These are phyloP conservation scores for Salvelinus alpinus DNA, from an alignment of 2,113 vertebrate species.

Conservation along the genomic window DNA sequence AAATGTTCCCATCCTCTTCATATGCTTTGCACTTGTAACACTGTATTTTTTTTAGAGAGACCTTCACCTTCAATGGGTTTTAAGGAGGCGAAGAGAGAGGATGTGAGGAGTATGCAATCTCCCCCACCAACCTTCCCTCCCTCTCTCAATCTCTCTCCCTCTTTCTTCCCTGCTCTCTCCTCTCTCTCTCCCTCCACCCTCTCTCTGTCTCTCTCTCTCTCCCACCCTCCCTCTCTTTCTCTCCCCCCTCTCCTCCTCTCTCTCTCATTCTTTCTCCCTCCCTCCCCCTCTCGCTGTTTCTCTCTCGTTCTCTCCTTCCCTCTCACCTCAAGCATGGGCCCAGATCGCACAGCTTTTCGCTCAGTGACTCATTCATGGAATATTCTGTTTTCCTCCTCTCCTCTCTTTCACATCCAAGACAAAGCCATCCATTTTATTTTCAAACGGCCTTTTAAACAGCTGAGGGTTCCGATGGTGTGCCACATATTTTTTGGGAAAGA, in stretches of 20 bases:
- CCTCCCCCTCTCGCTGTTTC: neutral
- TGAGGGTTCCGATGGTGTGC: slow-evolving; percentile 34
- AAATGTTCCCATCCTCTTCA: too few relatives aligned
- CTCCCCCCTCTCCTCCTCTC: slow-evolving; percentile 30
- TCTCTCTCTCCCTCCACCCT: neutral
- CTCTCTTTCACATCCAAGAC: slow-evolving; percentile 41
- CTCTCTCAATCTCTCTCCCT: too few relatives aligned
- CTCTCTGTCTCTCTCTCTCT: neutral
- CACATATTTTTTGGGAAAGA: slow-evolving; percentile 20
- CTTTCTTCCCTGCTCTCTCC: too few relatives aligned
- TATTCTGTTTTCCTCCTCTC: slow-evolving; percentile 57
- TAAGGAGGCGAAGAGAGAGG: too few relatives aligned
- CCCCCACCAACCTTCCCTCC: too few relatives aligned
- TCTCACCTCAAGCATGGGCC: slow-evolving; percentile 9
- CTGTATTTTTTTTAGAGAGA: too few relatives aligned
- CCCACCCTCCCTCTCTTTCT: neutral
- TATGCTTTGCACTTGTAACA: too few relatives aligned
- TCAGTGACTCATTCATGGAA: slow-evolving; percentile 68
- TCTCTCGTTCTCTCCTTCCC: neutral
- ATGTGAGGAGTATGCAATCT: too few relatives aligned
- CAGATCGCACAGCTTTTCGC: slow-evolving; percentile 55
- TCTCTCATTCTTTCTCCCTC: slow-evolving; percentile 31
- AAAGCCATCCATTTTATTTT: slow-evolving; percentile 51
- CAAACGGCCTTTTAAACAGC: slow-evolving; percentile 45
- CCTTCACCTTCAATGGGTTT: too few relatives aligned